These are phyloP conservation scores for Anolis carolinensis DNA, from an alignment of 2,113 vertebrate species.

Conservation along the genomic window DNA sequence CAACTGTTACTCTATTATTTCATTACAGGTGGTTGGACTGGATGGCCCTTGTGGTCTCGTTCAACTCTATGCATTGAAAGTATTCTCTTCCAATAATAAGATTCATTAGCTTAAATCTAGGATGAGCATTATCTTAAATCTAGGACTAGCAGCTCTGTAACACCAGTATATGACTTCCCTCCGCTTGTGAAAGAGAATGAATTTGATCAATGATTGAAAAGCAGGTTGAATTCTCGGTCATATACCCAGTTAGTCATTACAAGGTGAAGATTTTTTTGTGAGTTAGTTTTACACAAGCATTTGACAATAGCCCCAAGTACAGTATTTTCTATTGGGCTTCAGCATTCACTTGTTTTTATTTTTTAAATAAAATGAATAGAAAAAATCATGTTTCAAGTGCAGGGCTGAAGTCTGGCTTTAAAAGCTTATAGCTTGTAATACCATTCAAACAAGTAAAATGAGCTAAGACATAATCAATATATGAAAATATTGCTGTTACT, in stretches of 20 bases:
- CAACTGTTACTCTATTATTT: too few species aligned
- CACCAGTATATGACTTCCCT: background rate
- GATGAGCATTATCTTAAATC: background rate
- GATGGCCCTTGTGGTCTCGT: too few species aligned
- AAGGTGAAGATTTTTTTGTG: background rate
- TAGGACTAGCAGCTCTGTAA: too few species aligned
- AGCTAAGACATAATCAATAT: constrained; percentile 7
- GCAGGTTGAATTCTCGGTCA: background rate
- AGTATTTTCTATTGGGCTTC: constrained; percentile 19
- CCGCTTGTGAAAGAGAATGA: too few species aligned
- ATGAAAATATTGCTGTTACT: background rate
- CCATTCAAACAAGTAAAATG: constrained; percentile 43
- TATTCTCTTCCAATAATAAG: too few species aligned
- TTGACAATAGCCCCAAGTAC: background rate
- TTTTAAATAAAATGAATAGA: constrained; percentile 4
- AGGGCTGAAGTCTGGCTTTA: constrained; percentile 46
- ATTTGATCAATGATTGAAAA: too few species aligned
- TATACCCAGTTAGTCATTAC: background rate
- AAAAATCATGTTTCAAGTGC: constrained; percentile 36
- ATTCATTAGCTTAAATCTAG: too few species aligned
- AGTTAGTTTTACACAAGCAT: background rate
- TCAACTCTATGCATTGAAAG: too few species aligned
- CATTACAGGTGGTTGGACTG: too few species aligned
- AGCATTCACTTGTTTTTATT: background rate
- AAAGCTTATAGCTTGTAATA: constrained; percentile 45